Base-by-base conservation (phyloP, 2,888 invertebrate genomes). In the Carterocephalus palaemon region DNA sequence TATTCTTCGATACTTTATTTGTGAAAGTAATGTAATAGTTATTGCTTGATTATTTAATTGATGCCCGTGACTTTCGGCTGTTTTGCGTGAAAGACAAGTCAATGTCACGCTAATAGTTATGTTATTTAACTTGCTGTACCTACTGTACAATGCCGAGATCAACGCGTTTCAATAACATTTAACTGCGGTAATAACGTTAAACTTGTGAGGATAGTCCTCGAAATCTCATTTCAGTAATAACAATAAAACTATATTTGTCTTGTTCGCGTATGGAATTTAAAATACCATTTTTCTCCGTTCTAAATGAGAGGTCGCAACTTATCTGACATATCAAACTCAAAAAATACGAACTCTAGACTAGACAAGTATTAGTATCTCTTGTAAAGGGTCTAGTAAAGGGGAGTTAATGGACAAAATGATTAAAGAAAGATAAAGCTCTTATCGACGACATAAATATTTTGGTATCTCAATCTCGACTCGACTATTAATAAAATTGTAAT, bases 171-270 rank as follows among this genome's bases (percentile, higher is more conserved):
- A 71, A 71, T 76, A 74, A 74, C 67, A 67, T 70, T 65, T 61
- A 64, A 69, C 58, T 57, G 54, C 51, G 48, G 58, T 54, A 60
- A 59, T 65, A 64, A 59, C 59, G 56, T 59, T 62, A 57, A 54
- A 51, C 48, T 60, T 65, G 68, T 60, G 28, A 62, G 62, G 56
- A 63, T 64, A 70, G 71, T 72, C 67, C 64, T 62, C 62, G 58
- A 69, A 78, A 79, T 80, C 67, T 65, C 70, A 71, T 78, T 68
- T 60, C 49, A 58, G 60, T 59, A 57, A 70, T 75, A 68, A 71
- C 68, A 73, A 69, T 80, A 77, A 77, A 79, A 70, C 59, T 74
- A 67, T 75, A 79, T 77, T 75, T 68, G 75, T 69, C 66, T 68
- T 58, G 62, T 57, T 66, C 74, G 70, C 68, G 70, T 57, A 56